Evolutionary conservation across 1,140 invertebrate genomes (phyloP).

Genomic region (Plutomurus gul): DNA sequence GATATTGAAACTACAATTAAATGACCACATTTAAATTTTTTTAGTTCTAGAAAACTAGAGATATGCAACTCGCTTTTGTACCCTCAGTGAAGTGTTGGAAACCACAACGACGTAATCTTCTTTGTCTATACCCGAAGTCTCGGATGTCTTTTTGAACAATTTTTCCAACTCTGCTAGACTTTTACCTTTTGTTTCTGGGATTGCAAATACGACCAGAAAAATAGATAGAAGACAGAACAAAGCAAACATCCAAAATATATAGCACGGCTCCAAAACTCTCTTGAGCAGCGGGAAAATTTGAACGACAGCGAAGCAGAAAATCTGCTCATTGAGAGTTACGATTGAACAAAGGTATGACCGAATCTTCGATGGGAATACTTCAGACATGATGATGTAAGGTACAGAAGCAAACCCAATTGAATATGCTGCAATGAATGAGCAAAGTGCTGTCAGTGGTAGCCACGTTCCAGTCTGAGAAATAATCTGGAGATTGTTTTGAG

Average conservation of each 20-base stretch:
- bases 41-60: too few species aligned
- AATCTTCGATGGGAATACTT: conserved; percentile 32
- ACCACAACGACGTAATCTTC: not conserved
- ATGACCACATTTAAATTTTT: too few species aligned
- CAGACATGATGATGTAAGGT: conserved; percentile 42
- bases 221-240: not conserved
- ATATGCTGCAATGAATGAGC: conserved; percentile 33
- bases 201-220: conserved; percentile 59
- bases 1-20: too few species aligned
- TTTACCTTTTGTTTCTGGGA: conserved; percentile 82
- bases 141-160: not conserved
- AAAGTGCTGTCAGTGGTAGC: conserved; percentile 18
- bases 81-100: not conserved
- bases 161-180: not conserved
- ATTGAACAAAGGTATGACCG: conserved; percentile 32
- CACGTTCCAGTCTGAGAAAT: not conserved
- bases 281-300: not conserved
- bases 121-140: not conserved
- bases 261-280: not conserved
- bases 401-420: conserved; percentile 43
- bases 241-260: conserved; percentile 9
- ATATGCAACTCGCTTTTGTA: too few species aligned
- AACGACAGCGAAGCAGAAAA: conserved; percentile 65
- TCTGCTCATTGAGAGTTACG: not conserved
- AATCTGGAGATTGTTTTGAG: not conserved